Conservation (phyloP, 2,113 vertebrate genomes). For the Girardinichthys multiradiatus region DNA sequence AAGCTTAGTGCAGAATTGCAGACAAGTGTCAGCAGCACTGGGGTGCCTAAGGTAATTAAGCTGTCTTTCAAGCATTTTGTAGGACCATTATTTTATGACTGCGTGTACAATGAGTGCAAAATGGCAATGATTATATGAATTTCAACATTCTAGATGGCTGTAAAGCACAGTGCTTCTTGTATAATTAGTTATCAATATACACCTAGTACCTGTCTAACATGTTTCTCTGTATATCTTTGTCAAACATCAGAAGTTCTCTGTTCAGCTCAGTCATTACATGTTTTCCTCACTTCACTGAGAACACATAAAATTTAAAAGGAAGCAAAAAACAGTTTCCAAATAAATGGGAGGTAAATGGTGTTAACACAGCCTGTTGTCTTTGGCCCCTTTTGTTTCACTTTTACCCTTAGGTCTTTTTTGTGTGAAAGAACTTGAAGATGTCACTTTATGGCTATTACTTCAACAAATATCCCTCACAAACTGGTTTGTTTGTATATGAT, state of each 20-base stretch:
- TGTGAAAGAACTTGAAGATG: background rate
- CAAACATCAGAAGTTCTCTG: background rate
- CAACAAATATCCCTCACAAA: background rate
- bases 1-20: too few species aligned
- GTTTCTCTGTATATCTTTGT: constrained; percentile 23
- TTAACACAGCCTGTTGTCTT: background rate
- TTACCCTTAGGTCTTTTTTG: background rate
- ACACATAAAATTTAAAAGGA: background rate
- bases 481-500: too few species aligned
- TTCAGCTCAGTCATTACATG: accelerated
- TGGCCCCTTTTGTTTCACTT: background rate
- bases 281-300: background rate
- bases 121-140: background rate
- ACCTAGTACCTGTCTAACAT: constrained; percentile 25
- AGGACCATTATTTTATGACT: background rate
- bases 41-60: background rate
- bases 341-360: background rate
- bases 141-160: background rate
- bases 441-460: background rate
- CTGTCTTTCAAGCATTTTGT: background rate
- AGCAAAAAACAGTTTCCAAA: background rate
- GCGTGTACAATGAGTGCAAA: background rate
- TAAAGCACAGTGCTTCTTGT: background rate
- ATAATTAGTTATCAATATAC: background rate
- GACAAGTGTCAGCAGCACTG: too few species aligned